Base-by-base conservation (phyloP, 2,888 invertebrate species). In the Listrodromus nycthemerus region DNA sequence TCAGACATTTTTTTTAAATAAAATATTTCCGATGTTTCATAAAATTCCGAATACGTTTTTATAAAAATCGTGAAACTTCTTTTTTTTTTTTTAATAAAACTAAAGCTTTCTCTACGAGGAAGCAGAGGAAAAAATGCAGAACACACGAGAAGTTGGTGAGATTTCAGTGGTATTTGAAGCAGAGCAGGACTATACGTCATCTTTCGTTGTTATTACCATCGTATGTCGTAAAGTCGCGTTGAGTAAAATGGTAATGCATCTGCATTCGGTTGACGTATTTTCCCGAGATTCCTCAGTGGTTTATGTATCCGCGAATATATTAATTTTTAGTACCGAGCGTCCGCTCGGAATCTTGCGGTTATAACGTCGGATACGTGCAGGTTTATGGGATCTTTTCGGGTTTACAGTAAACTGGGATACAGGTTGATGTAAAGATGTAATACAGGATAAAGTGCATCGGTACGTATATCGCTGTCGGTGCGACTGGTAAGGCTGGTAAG, bases 261-360 rank as follows among this genome's bases (percentile, higher is more conserved):
- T 65, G 48, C 58, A 63, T 50, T 75, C 71, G 37, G 70, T 50
- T 80, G 70, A 76, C 52, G 76, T 66, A 66, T 65, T 70, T 78
- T 58, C 24, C 75, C 50, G 21, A 61, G 80, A 71, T 71, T 66
- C 55, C 41, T 30, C 48, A 66, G 58, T 71, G 80, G 61, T 76
- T 80, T 76, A 76, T 83, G 71, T 52, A 71, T 67, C 13, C 13
- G 10, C 13, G 76, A 80, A 83, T 83, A 80, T 80, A 80, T 83
- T 83, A 80, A 80, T 73, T 80, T 80, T 80, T 76, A 80, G 66
- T 76, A 65, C 73, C 48, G 19, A 30, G 50, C 19, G 66, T 55
- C 41, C 33, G 69, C 24, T 55, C 21, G 55, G 10, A 4, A 55
- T 8, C 52, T 19, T 76, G 13, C 65, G 37, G 63, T 24, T 75